phyloP scores from a whole-genome alignment of 2,888 invertebrate genomes.

The Heliconius charithonia region DNA sequence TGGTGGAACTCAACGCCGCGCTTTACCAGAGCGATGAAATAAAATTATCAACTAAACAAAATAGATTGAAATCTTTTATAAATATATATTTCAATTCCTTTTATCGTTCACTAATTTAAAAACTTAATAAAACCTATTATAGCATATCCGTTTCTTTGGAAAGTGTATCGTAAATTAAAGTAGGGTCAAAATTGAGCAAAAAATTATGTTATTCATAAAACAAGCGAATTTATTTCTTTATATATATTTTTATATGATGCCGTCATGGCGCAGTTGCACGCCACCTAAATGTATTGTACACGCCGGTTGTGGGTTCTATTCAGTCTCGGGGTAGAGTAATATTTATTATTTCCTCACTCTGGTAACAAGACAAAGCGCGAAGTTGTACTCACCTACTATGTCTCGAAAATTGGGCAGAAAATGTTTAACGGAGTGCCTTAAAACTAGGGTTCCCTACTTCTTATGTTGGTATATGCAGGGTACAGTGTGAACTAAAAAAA shows the following conservation, averaged over 20 bases:
- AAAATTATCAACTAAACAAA: not conserved
- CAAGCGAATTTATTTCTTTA: not conserved
- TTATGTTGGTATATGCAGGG: not conserved
- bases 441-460: not conserved
- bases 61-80: not conserved
- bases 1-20: not conserved
- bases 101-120: not conserved
- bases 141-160: not conserved
- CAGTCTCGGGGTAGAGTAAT: not conserved
- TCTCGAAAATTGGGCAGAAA: too few species aligned
- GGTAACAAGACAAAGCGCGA: not conserved
- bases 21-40: not conserved
- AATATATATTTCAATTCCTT: not conserved
- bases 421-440: too few species aligned
- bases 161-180: conserved; percentile 5
- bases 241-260: not conserved
- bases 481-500: too few species aligned
- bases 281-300: too few species aligned
- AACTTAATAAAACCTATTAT: not conserved
- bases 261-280: not conserved
- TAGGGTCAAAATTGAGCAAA: conserved; percentile 1
- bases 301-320: not conserved
- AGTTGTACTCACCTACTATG: too few species aligned
- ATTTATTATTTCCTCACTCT: not conserved
- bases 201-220: not conserved